Base-by-base conservation (phyloP, 2,797 vertebrate genomes). In the Trachurus trachurus region DNA sequence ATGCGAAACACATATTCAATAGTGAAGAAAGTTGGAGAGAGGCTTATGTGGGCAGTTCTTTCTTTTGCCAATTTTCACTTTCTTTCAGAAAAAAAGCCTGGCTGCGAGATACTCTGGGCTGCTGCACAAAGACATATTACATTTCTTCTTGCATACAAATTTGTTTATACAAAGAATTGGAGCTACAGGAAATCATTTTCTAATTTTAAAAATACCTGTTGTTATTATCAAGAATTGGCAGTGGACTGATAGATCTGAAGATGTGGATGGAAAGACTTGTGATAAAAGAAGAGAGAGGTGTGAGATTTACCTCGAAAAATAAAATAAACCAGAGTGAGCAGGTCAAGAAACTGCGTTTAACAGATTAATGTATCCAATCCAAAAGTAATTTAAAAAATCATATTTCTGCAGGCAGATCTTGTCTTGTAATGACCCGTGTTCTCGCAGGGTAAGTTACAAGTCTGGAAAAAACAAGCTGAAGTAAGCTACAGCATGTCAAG, bases 61-160 rank as follows among this genome's bases (percentile, higher is more conserved):
- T 76, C 61, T 74, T 80, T 72, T 64, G 80, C 70, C 78, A 84
- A 66, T 82, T 80, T 87, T 62, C 45, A 49, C 71, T 68, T 81
- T 84, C 67, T 85, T 66, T 82, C 26, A 74, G 39, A 22, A 70
- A 71, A 78, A 63, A 71, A 71, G 29, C 5, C 57, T 78, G 75
- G 54, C 67, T 72, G 54, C 60, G 54, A 26, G 26, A 73, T 22
- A 17, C 42, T 63, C 45, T 50, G 54, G 34, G 67, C 52, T 73
- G 44, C 57, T 66, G 70, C 62, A 88, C 75, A 81, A 79, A 85
- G 70, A 50, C 60, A 45, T 69, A 49, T 80, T 71, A 72, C 37
- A 67, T 74, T 71, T 75, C 78, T 50, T 75, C 17, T 47, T 63
- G 7, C 39, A 49, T 53, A 59, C 37, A 80, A 70, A 60, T 76